Base-by-base conservation (phyloP, 2,888 invertebrate genomes). In the Dryomyza anilis region DNA sequence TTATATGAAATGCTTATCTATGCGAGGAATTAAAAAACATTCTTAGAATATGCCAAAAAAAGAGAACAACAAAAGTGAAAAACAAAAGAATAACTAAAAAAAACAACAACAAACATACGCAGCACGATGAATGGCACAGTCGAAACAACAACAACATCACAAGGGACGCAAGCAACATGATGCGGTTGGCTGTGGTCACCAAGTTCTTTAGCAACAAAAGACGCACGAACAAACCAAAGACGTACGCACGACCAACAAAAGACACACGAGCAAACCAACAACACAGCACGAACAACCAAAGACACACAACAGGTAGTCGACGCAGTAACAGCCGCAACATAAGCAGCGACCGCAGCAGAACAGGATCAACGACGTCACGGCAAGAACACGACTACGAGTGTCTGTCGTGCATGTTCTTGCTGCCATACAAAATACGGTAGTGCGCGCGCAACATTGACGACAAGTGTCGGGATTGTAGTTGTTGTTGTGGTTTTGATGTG, bases 381-480 rank as follows among this genome's bases (percentile, higher is more conserved):
- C n/a, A n/a, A n/a, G n/a, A n/a, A n/a, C n/a, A n/a, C n/a, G n/a
- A n/a, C n/a, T n/a, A n/a, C 16, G n/a, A 43, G 43, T 46, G 59
- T 60, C 50, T 50, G 33, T 50, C n/a, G 21, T 48, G 53, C 52
- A 61, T 39, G 61, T 53, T 61, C 61, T 43, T 61, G 53, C 53
- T 53, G 53, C 52, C 8, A 16, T 33, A 50, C 39, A 27, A 39
- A 61, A 52, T 36, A 23, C 25, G 23, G 43, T 21, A 61, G 61
- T 61, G 52, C 61, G 53, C 48, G 53, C n/a, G 29, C 43, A n/a
- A n/a, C n/a, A n/a, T n/a, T n/a, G 39, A 29, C 39, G 52, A 61
- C 61, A 70, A 68, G 71, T 72, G 70, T 67, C 64, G 66, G 62
- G 60, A 56, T 66, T 29, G 45, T 48, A 30, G 63, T 66, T 61